phyloP scores from a whole-genome alignment of 2,888 invertebrate genomes.

The Stenurella melanura region DNA sequence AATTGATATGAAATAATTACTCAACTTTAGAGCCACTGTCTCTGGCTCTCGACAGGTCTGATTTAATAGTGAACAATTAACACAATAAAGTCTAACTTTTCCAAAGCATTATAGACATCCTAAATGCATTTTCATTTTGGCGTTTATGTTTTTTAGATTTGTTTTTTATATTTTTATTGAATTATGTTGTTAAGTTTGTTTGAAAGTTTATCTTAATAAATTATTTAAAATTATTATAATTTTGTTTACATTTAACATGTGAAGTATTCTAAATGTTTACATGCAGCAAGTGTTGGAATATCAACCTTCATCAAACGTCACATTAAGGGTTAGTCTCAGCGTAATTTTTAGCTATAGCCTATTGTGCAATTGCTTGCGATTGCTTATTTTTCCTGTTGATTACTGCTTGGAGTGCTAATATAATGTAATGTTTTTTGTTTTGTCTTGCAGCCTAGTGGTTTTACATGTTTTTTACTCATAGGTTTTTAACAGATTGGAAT shows the following conservation, averaged over 20 bases:
- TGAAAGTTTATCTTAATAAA: conserved; percentile 60
- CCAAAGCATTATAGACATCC: not conserved
- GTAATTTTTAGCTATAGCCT: conserved; percentile 60
- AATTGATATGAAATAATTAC: no score
- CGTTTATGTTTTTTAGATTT: conserved; percentile 59
- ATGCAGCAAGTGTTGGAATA: conserved; percentile 72
- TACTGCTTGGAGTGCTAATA: conserved; percentile 74
- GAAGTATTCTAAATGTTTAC: conserved; percentile 64
- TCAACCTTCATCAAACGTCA: conserved; percentile 71
- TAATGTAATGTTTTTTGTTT: conserved; percentile 60
- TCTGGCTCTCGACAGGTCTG: no score
- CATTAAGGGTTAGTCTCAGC: conserved; percentile 71
- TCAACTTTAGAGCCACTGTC: no score
- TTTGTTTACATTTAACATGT: conserved; percentile 42
- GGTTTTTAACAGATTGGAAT: conserved; percentile 46
- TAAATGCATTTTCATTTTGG: not conserved
- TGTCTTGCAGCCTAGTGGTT: conserved; percentile 53
- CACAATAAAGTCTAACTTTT: not conserved
- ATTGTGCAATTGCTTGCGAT: conserved; percentile 59
- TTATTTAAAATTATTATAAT: conserved; percentile 48
- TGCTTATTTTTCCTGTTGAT: conserved; percentile 64
- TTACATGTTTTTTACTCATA: conserved; percentile 54
- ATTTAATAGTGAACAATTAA: not conserved
- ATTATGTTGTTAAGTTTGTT: conserved; percentile 61
- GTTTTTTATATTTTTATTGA: conserved; percentile 57